Conservation (phyloP, 2,888 invertebrate genomes). For the Drosophila neonasuta region DNA sequence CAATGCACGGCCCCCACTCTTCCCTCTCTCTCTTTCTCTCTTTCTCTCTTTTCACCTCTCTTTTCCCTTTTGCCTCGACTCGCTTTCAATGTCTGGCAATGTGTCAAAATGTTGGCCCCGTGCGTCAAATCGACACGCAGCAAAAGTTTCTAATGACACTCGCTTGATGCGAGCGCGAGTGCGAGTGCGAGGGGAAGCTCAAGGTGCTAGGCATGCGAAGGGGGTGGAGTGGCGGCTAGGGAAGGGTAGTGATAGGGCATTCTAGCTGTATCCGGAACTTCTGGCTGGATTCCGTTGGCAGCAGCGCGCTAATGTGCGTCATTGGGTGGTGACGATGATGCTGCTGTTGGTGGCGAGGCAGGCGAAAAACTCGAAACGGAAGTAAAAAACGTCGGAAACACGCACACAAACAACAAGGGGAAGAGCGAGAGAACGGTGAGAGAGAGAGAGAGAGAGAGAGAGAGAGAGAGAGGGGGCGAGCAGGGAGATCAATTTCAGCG, state of each 20-base stretch:
- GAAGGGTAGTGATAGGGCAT: slow-evolving; percentile 24
- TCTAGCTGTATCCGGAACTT: slow-evolving; percentile 52
- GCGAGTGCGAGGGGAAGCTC: neutral
- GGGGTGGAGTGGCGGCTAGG: neutral
- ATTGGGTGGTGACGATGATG: slow-evolving; percentile 22
- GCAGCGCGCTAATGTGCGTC: slow-evolving; percentile 52
- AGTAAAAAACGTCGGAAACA: slow-evolving; percentile 62
- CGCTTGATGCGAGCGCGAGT: slow-evolving; percentile 19
- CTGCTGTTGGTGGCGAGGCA: neutral
- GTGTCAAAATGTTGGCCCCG: slow-evolving; percentile 64
- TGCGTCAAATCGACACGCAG: slow-evolving; percentile 58
- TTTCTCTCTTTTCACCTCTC: neutral
- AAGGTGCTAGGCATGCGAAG: neutral
- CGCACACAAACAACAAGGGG: slow-evolving; percentile 34
- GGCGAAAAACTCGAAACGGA: slow-evolving; percentile 49
- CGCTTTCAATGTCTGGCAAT: slow-evolving; percentile 42
- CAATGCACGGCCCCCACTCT: slow-evolving; percentile 2
- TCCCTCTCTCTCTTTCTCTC: too few relatives aligned
- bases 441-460: neutral
- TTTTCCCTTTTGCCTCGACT: neutral
- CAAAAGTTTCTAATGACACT: slow-evolving; percentile 57
- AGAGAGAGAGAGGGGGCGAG: neutral
- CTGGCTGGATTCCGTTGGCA: slow-evolving; percentile 39
- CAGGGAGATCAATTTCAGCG: slow-evolving; percentile 29
- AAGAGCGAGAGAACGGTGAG: neutral